Conservation (phyloP, 2,113 vertebrate genomes). For the Seriola quinqueradiata region DNA sequence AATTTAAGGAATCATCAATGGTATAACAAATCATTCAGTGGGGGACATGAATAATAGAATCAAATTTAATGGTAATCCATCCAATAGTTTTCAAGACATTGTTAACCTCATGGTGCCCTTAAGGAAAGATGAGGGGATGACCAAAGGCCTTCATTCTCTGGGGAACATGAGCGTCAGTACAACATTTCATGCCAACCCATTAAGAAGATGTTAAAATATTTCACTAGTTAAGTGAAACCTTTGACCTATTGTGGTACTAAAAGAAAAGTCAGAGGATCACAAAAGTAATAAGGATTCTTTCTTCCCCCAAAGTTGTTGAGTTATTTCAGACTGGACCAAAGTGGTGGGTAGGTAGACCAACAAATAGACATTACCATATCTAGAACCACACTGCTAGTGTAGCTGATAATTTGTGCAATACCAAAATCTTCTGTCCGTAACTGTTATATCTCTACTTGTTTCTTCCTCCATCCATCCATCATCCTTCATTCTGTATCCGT, state of each 20-base stretch:
- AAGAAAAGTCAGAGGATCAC: no score
- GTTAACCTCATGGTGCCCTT: no score
- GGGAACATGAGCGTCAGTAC: not conserved
- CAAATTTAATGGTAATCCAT: no score
- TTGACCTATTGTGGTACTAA: no score
- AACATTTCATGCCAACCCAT: not conserved
- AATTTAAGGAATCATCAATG: not conserved
- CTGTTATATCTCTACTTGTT: not conserved
- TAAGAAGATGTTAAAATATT: no score
- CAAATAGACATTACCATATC: not conserved
- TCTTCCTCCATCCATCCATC: not conserved
- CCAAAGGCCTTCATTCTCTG: not conserved
- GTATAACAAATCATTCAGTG: no score
- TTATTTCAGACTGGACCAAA: not conserved
- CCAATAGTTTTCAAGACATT: no score
- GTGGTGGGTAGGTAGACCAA: not conserved
- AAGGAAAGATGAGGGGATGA: not conserved
- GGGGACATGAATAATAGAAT: no score
- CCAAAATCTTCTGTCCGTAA: not conserved
- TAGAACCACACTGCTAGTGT: not conserved
- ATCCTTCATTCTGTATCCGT: not conserved
- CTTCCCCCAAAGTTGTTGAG: not conserved
- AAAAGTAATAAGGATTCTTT: no score
- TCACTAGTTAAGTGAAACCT: no score
- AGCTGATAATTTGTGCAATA: not conserved